Conservation (phyloP, 1,140 invertebrate species). For the Calephelis nemesis region DNA sequence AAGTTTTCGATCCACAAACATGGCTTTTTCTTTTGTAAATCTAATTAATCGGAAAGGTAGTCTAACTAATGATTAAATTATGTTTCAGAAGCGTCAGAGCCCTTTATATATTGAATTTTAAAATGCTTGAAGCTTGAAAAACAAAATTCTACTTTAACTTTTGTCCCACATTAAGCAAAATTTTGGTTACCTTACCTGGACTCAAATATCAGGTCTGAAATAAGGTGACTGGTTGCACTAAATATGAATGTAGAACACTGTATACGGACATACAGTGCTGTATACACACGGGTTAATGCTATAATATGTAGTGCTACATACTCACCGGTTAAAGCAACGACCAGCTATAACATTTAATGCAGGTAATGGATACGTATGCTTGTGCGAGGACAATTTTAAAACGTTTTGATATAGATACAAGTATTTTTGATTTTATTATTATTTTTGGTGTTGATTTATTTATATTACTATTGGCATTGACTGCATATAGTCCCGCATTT, state of each 20-base stretch:
- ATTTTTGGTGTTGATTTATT: too few relatives aligned
- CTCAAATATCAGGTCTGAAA: constrained; percentile 5
- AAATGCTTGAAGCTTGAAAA: background rate
- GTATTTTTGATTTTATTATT: background rate
- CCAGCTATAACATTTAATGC: constrained; percentile 3
- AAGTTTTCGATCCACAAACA: too few relatives aligned
- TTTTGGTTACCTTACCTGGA: background rate
- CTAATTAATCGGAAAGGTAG: too few relatives aligned
- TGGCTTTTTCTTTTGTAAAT: too few relatives aligned
- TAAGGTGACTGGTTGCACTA: constrained; percentile 8
- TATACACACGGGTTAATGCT: background rate
- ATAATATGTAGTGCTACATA: background rate
- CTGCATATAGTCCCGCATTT: too few relatives aligned
- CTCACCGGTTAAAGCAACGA: constrained; percentile 2
- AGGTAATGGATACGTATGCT: constrained; percentile 3
- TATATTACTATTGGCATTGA: too few relatives aligned
- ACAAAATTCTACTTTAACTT: background rate
- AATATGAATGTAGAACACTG: constrained; percentile 15
- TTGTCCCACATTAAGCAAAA: background rate
- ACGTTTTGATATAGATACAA: background rate
- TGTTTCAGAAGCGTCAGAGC: too few relatives aligned
- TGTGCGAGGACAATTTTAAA: background rate
- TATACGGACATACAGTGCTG: background rate
- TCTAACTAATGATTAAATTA: too few relatives aligned
- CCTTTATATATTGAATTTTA: too few relatives aligned